Evolutionary conservation across 2,797 vertebrate genomes (phyloP).

Genomic region (Typhlichthys subterraneus): DNA sequence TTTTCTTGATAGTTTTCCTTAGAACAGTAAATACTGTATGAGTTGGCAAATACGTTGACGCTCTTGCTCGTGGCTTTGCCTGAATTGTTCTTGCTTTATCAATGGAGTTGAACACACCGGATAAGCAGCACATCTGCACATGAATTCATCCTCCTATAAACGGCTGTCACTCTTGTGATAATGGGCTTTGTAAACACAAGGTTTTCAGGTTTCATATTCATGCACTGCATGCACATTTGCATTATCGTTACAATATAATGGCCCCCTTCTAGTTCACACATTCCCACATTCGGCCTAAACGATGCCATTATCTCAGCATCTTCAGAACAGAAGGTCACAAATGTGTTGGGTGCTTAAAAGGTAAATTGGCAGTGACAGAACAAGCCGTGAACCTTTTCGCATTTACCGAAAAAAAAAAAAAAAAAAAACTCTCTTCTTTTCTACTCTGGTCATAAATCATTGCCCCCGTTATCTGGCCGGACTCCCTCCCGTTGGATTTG

Average conservation of each 20-base stretch:
- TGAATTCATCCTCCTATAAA: no score
- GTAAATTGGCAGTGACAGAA: slow-evolving; percentile 10
- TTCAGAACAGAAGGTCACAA: not conserved
- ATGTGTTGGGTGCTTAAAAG: slow-evolving; percentile 5
- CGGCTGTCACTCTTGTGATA: no score
- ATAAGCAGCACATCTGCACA: no score
- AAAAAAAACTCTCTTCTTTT: slow-evolving; percentile 45
- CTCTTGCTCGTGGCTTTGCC: no score
- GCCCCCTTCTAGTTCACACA: not conserved
- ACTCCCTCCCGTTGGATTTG: slow-evolving; percentile 15
- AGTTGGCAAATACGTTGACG: no score
- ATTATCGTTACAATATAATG: not conserved
- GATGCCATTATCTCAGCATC: not conserved
- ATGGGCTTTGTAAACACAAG: no score
- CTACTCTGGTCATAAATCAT: slow-evolving; percentile 19
- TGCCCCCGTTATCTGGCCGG: slow-evolving; percentile 5
- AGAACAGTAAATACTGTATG: no score
- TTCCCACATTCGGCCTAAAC: slow-evolving; percentile 23
- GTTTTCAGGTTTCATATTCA: no score
- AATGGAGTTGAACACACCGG: no score
- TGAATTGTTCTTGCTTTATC: no score
- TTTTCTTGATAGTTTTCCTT: no score
- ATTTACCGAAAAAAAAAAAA: slow-evolving; percentile 20
- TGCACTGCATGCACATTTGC: not conserved
- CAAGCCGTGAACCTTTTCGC: slow-evolving; percentile 15